These are phyloP conservation scores for Leptonema lineaticorne DNA, from an alignment of 1,140 invertebrate species.

Conservation along the genomic window DNA sequence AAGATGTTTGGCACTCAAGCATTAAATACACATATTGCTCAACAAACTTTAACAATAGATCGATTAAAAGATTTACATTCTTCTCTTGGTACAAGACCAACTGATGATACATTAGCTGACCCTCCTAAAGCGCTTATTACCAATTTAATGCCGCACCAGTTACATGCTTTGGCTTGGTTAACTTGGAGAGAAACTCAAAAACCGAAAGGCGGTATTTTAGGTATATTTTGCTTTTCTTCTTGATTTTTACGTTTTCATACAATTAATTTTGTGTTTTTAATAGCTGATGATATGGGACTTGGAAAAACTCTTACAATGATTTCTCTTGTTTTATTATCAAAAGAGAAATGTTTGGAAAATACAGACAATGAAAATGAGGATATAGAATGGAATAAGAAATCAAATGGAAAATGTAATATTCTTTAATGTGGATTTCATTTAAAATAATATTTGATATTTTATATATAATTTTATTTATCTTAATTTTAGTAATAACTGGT, in stretches of 20 bases:
- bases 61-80: constrained; percentile 72
- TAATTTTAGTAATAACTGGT: constrained; percentile 53
- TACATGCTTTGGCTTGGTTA: constrained; percentile 85
- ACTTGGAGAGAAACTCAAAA: constrained; percentile 82
- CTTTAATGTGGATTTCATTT: too few species aligned
- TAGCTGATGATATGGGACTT: constrained; percentile 93
- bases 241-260: too few species aligned
- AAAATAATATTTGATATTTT: too few species aligned
- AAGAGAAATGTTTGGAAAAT: constrained; percentile 45
- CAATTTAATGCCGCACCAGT: constrained; percentile 82
- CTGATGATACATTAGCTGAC: constrained; percentile 58
- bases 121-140: constrained; percentile 68
- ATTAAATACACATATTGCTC: constrained; percentile 60
- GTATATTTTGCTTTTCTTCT: constrained; percentile 16
- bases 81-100: constrained; percentile 67
- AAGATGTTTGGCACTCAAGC: constrained; percentile 60
- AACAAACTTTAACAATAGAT: constrained; percentile 69
- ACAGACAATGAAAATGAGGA: constrained; percentile 48
- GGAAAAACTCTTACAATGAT: constrained; percentile 95
- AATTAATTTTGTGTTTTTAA: constrained; percentile 39
- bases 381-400: constrained; percentile 44
- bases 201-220: constrained; percentile 77
- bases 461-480: too few species aligned
- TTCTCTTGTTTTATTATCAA: constrained; percentile 65
- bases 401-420: constrained; percentile 44